Evolutionary conservation across 2,113 vertebrate genomes (phyloP).

Genomic region (Brachyhypopomus occidentalis): DNA sequence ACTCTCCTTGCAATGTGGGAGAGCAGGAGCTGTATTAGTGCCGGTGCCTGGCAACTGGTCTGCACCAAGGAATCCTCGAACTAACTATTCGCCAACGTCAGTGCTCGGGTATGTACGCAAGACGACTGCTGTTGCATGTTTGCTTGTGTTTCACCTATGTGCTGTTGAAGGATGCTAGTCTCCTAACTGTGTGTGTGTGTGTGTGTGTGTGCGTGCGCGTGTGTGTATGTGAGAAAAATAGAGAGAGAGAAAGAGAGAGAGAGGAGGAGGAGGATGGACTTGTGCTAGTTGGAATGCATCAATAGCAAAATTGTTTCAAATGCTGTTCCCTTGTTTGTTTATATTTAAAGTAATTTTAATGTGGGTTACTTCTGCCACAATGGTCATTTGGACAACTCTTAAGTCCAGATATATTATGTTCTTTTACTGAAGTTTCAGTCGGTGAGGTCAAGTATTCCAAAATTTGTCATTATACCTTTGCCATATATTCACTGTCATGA

Average conservation of each 20-base stretch:
- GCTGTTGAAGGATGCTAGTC: conserved; percentile 36
- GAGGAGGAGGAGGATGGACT: conserved; percentile 9
- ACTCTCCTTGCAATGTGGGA: conserved; percentile 48
- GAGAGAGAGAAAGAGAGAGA: no score
- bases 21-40: conserved; percentile 52
- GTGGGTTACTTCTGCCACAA: background rate
- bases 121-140: conserved; percentile 45
- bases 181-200: conserved; percentile 28
- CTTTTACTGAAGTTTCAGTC: background rate
- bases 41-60: conserved; percentile 55
- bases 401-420: background rate
- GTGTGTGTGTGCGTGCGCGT: background rate
- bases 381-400: background rate
- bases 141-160: conserved; percentile 37
- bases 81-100: conserved; percentile 55
- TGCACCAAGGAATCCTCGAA: conserved; percentile 52
- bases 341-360: background rate
- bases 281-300: conserved; percentile 16
- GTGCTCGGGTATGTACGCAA: conserved; percentile 60
- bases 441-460: background rate
- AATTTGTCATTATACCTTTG: background rate
- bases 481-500: background rate
- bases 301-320: conserved; percentile 5
- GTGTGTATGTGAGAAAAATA: no score
- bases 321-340: background rate